phyloP scores from a whole-genome alignment of 2,113 vertebrate genomes.

The Zeus faber region DNA sequence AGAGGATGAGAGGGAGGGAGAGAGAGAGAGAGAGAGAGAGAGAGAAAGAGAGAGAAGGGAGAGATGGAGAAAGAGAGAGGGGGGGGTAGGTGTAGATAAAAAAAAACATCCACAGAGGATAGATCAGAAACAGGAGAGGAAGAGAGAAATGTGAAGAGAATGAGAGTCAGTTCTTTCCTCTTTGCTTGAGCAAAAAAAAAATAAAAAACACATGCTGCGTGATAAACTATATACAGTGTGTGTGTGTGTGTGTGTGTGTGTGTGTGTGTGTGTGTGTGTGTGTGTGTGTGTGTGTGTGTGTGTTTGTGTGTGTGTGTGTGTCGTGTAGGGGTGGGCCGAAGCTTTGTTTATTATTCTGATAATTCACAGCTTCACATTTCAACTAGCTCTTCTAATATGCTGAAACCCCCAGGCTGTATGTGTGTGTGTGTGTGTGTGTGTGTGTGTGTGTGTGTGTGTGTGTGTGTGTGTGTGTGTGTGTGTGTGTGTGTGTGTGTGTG shows the following conservation, averaged over 20 bases:
- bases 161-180: no score
- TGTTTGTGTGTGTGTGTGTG: conserved; percentile 12
- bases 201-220: no score
- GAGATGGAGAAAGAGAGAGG: not conserved
- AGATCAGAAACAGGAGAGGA: no score
- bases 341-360: not conserved
- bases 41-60: not conserved
- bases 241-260: conserved; percentile 10
- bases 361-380: not conserved
- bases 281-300: not conserved
- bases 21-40: not conserved
- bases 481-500: conserved; percentile 11
- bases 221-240: not conserved
- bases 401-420: not conserved
- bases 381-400: not conserved
- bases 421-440: conserved; percentile 11
- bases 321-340: no score
- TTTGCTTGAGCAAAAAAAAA: no score
- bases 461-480: not conserved
- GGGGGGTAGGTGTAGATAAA: no score
- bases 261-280: conserved; percentile 8
- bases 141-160: no score
- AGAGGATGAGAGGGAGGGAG: conserved; percentile 7
- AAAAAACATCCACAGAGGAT: no score
- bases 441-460: conserved; percentile 4